A percentile compares a stretch with the other conserved stretches of the same genome.
Evolutionary conservation across 2,888 invertebrate genomes (phyloP).

Genomic region (Chymomyza caudatula): DNA sequence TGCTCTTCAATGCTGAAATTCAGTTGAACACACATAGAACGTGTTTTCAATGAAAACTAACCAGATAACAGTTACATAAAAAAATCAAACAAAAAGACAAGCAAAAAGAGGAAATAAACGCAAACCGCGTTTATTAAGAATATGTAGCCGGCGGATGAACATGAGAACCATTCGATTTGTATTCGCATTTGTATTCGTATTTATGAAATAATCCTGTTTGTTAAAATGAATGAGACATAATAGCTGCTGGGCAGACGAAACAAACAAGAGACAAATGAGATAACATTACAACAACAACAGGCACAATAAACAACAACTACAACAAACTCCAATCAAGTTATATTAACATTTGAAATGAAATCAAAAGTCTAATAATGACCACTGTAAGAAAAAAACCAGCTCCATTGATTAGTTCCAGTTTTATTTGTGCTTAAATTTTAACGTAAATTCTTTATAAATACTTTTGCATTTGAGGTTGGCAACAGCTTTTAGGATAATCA

Average conservation of each 20-base stretch:
- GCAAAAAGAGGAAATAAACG: constrained; percentile 30
- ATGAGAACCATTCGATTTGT: constrained; percentile 8
- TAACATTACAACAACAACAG: neutral
- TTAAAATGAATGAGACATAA: neutral
- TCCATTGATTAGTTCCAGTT: constrained; percentile 9
- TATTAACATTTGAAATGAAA: constrained; percentile 48
- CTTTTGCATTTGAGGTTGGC: neutral
- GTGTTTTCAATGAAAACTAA: neutral
- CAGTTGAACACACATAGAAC: constrained; percentile 1
- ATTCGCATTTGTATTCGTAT: neutral
- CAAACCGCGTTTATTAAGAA: constrained; percentile 19
- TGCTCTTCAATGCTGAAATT: constrained; percentile 1
- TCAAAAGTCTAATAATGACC: constrained; percentile 23
- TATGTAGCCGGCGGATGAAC: constrained; percentile 25
- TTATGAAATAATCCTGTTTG: neutral
- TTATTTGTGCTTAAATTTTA: neutral
- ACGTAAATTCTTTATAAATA: too few relatives aligned
- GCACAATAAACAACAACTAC: too few relatives aligned
- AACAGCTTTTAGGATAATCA: constrained; percentile 1
- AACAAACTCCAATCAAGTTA: constrained; percentile 32
- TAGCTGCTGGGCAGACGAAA: neutral
- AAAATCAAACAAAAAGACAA: neutral
- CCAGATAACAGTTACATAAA: neutral
- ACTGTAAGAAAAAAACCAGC: neutral
- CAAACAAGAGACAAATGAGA: neutral